Evolutionary conservation across 2,113 vertebrate species (phyloP).

Genomic region (Alethe castanea): DNA sequence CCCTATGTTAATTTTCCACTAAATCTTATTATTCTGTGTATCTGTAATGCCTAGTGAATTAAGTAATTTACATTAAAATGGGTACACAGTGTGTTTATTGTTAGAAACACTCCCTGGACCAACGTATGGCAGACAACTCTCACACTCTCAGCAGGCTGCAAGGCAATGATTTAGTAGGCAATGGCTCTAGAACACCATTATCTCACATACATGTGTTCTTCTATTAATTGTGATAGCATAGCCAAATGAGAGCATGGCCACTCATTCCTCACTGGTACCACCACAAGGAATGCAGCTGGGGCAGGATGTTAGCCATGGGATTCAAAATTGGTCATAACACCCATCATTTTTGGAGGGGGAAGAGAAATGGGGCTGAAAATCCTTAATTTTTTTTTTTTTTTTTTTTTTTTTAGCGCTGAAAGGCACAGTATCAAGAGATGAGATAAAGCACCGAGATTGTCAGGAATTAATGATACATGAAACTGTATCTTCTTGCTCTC

Average conservation of each 20-base stretch:
- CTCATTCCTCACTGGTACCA: background rate
- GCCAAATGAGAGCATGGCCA: background rate
- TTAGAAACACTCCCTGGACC: background rate
- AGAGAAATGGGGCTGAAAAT: background rate
- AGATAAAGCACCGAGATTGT: background rate
- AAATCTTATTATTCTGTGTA: background rate
- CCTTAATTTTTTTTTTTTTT: background rate
- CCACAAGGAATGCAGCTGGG: background rate
- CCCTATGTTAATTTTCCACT: background rate
- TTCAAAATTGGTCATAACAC: background rate
- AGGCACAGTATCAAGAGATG: background rate
- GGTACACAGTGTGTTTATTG: background rate
- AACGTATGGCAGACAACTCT: background rate
- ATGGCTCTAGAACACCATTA: background rate
- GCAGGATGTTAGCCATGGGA: background rate
- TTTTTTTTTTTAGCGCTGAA: background rate
- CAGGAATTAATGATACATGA: constrained; percentile 21
- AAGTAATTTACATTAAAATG: background rate
- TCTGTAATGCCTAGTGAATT: background rate
- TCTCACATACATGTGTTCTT: background rate
- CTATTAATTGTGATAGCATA: background rate
- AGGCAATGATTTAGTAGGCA: background rate
- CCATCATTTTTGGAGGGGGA: background rate
- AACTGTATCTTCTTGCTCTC: background rate
- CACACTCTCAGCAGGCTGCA: background rate